Conservation (phyloP, 2,888 invertebrate genomes). For the Agrochola litura region DNA sequence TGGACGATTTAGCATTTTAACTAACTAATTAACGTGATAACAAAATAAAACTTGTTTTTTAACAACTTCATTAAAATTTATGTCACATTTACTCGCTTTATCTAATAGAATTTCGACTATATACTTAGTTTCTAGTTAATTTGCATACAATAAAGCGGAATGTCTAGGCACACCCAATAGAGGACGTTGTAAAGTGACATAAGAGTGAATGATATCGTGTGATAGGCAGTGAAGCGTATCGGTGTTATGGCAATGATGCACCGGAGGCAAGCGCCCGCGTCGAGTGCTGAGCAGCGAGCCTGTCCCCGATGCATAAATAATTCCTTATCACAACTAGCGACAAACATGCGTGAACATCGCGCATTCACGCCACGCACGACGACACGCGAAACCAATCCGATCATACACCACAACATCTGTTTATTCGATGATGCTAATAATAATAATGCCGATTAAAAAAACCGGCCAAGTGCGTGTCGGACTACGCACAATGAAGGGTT, state of each 20-base stretch:
- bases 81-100: conserved; percentile 54
- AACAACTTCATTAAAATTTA: conserved; percentile 41
- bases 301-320: conserved; percentile 81
- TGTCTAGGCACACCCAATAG: conserved; percentile 58
- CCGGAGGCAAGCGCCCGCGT: conserved; percentile 58
- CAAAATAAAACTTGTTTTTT: conserved; percentile 24
- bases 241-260: conserved; percentile 65
- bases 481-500: no score
- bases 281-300: conserved; percentile 31
- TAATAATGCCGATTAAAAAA: not conserved
- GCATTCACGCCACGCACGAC: conserved; percentile 61
- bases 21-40: conserved; percentile 4
- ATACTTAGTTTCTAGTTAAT: conserved; percentile 58
- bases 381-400: conserved; percentile 41
- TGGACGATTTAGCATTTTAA: conserved; percentile 4
- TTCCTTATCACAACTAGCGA: conserved; percentile 73
- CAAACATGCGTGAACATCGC: conserved; percentile 66
- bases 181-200: conserved; percentile 57
- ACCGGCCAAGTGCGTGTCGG: no score
- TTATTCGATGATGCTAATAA: conserved; percentile 20
- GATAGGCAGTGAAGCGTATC: conserved; percentile 67
- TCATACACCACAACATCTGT: conserved; percentile 43
- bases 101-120: conserved; percentile 41
- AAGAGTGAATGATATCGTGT: conserved; percentile 56
- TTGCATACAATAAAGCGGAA: conserved; percentile 69